phyloP scores from a whole-genome alignment of 1,140 invertebrate species.

The Sweltsa coloradensis region DNA sequence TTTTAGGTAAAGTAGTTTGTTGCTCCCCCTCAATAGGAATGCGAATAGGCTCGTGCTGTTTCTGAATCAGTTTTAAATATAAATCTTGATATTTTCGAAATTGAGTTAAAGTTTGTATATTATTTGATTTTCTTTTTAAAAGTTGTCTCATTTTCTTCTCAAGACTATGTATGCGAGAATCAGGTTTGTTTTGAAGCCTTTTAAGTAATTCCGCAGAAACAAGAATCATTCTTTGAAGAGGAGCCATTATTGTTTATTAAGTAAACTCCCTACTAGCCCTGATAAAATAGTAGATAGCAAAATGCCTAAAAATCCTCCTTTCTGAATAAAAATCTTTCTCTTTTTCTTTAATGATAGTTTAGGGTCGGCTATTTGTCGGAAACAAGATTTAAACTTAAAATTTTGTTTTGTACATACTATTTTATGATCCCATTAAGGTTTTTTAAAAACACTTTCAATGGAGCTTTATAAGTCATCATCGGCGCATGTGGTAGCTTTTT shows the following conservation, averaged over 20 bases:
- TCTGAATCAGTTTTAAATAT: too few relatives aligned
- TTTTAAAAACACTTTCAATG: slow-evolving; percentile 7
- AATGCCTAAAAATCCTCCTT: not conserved
- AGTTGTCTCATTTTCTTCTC: too few relatives aligned
- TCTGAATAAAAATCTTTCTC: slow-evolving; percentile 4
- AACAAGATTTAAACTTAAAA: slow-evolving; percentile 1
- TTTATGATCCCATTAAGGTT: slow-evolving; percentile 4
- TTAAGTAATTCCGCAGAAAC: slow-evolving; percentile 6
- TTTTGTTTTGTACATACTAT: not conserved
- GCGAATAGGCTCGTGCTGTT: too few relatives aligned
- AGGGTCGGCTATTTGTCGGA: not conserved
- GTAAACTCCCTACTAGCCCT: not conserved
- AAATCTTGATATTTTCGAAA: too few relatives aligned
- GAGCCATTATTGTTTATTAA: slow-evolving; percentile 11
- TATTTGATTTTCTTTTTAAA: too few relatives aligned
- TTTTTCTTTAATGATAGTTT: slow-evolving; percentile 7
- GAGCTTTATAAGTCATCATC: not conserved
- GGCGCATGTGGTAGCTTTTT: slow-evolving; percentile 1
- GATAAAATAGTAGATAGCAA: slow-evolving; percentile 2
- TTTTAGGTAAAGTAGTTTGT: too few relatives aligned
- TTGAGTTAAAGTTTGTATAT: too few relatives aligned
- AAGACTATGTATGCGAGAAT: too few relatives aligned
- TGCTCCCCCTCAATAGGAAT: too few relatives aligned
- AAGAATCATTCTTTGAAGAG: slow-evolving; percentile 12
- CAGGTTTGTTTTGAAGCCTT: slow-evolving; percentile 1